phyloP scores from a whole-genome alignment of 2,797 vertebrate genomes.

The Schizopygopsis pylzovi region DNA sequence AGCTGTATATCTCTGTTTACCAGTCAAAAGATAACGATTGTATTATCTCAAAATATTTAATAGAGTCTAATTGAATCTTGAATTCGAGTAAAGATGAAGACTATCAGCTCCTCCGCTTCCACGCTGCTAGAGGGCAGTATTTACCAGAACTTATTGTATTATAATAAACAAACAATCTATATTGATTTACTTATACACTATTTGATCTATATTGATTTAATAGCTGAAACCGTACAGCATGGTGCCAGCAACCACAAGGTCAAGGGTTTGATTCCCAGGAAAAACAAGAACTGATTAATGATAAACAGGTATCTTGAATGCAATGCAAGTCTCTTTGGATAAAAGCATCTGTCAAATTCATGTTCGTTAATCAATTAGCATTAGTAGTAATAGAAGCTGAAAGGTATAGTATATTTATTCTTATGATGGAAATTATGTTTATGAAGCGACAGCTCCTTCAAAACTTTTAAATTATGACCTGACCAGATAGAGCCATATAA shows the following conservation, averaged over 20 bases:
- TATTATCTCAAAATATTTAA: too few species aligned
- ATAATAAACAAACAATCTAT: neutral
- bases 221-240: neutral
- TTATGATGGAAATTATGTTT: neutral
- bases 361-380: neutral
- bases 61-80: neutral
- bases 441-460: neutral
- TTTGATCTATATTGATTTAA: neutral
- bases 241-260: neutral
- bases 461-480: neutral
- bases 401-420: neutral
- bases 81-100: neutral
- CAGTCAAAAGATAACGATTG: neutral
- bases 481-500: too few species aligned
- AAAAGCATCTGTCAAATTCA: neutral
- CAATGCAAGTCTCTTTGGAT: neutral
- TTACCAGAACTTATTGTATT: neutral
- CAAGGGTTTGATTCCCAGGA: neutral
- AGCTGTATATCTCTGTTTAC: neutral
- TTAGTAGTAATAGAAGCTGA: neutral
- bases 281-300: neutral
- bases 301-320: neutral
- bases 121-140: conserved; percentile 12
- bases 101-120: neutral
- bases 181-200: neutral